Base-by-base conservation (phyloP, 2,797 vertebrate genomes). In the Chaunax sp. region DNA sequence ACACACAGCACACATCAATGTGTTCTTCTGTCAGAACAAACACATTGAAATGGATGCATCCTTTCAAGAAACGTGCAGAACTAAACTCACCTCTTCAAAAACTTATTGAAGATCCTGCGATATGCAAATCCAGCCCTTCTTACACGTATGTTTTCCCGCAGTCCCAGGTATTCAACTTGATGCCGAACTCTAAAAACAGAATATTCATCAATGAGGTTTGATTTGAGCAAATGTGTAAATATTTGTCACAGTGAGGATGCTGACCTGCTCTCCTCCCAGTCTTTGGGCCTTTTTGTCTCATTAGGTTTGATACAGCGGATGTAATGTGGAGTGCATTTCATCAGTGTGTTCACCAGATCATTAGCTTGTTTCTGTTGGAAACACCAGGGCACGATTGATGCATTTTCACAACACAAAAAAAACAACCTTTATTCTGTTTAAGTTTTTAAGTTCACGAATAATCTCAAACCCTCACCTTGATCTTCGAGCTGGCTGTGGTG, bases 221-320 rank as follows among this genome's bases (percentile, higher is more conserved):
- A 54, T 49, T 28, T 49, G 15, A 33, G 20, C 2, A 19, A 3
- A 1, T 30, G 14, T 41, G 26, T 22, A 2, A 1, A 16, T 2
- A 3, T 44, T 33, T 43, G 30, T 43, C 12, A 47, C 8, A 7
- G 58, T 15, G 53, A 35, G 14, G 69, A 16, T 8, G 26, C 83
- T 75, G 76, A 98, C 97, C 97, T 95, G 94, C 94, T 97, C 80
- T 98, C 97, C 84, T 99, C 97, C 97, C 97, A 99, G 92, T 99
- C 97, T 30, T 91, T 94, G 0, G 97, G 93, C 46, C 89, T 94
- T 88, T 99, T 99, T 61, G 97, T 99, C 92, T 99, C 97, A 0
- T 99, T 99, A 84, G 97, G 97, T 74, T 99, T 99, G 84, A 99
- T 97, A 80, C 97, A 99, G 78, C 97, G 97, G 87, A 99, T 98